Percentiles rank a stretch among this genome's conserved stretches.
Evolutionary conservation across 2,113 vertebrate species (phyloP).

Genomic region (Motacilla tschutschensis): DNA sequence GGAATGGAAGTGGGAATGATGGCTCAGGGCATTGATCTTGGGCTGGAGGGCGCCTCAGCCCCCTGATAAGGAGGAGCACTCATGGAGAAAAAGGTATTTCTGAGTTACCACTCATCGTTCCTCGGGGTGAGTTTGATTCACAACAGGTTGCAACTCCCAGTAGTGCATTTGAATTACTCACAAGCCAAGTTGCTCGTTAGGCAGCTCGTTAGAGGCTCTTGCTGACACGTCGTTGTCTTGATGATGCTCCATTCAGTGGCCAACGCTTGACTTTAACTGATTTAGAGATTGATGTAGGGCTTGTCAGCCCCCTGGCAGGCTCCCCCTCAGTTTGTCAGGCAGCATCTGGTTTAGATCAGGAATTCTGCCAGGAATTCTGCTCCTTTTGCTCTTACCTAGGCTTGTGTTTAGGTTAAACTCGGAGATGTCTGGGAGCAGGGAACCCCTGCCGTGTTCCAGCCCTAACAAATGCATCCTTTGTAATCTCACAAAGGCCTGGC

Average conservation of each 20-base stretch:
- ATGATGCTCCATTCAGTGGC: background rate
- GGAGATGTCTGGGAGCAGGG: background rate
- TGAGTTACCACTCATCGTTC: background rate
- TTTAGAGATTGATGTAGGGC: background rate
- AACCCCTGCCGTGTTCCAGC: background rate
- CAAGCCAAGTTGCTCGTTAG: background rate
- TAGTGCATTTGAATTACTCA: background rate
- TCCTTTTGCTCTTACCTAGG: background rate
- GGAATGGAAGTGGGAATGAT: background rate
- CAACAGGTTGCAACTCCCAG: background rate
- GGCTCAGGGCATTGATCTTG: background rate
- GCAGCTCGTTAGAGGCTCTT: background rate
- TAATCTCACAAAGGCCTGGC: constrained; percentile 30
- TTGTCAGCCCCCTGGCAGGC: background rate
- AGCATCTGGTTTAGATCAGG: constrained; percentile 48
- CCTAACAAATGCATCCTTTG: constrained; percentile 35
- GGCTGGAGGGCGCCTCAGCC: background rate
- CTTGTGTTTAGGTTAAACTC: constrained; percentile 13
- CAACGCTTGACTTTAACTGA: background rate
- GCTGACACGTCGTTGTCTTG: background rate
- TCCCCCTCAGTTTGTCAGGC: background rate
- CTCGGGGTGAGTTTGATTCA: background rate
- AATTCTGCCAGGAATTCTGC: background rate
- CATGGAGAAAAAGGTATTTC: background rate
- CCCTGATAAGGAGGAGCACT: background rate